phyloP scores from a whole-genome alignment of 2,888 invertebrate species.

The Trissoscelio sp. region DNA sequence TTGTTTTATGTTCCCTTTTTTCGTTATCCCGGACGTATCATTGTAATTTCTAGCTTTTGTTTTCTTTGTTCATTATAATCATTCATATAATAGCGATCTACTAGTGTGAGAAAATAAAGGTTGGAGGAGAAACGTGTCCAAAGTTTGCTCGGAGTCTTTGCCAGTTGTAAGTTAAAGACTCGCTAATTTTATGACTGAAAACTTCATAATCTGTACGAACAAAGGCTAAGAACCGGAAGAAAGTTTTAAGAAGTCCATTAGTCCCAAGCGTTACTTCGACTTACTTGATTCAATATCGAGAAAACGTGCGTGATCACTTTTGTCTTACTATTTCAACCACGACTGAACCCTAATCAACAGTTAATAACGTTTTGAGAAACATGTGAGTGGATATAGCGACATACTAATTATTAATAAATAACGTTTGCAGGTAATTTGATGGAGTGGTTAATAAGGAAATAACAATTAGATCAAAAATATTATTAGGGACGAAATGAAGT shows the following conservation, averaged over 20 bases:
- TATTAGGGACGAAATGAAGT: constrained; percentile 15
- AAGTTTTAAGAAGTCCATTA: constrained; percentile 80
- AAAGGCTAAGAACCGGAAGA: constrained; percentile 72
- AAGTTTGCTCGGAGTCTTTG: constrained; percentile 30
- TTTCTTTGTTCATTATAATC: neutral
- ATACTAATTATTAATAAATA: constrained; percentile 9
- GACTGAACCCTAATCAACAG: constrained; percentile 13
- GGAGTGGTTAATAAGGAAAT: constrained; percentile 41
- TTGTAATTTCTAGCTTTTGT: constrained; percentile 20
- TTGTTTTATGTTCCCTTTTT: constrained; percentile 9
- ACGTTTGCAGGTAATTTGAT: constrained; percentile 15
- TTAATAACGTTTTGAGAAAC: constrained; percentile 8
- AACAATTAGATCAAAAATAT: constrained; percentile 11
- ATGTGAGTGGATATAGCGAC: neutral
- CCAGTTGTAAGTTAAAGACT: constrained; percentile 71
- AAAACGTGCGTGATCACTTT: constrained; percentile 24
- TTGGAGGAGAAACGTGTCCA: neutral
- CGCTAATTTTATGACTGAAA: constrained; percentile 78
- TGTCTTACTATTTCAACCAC: constrained; percentile 8
- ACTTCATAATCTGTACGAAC: constrained; percentile 76
- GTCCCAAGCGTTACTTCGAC: constrained; percentile 40
- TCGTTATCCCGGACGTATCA: constrained; percentile 12
- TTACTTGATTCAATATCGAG: constrained; percentile 43
- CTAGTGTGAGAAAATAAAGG: constrained; percentile 25
- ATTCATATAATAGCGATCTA: constrained; percentile 7